Base-by-base conservation (phyloP, 2,113 vertebrate genomes). In the Lanius ludovicianus region DNA sequence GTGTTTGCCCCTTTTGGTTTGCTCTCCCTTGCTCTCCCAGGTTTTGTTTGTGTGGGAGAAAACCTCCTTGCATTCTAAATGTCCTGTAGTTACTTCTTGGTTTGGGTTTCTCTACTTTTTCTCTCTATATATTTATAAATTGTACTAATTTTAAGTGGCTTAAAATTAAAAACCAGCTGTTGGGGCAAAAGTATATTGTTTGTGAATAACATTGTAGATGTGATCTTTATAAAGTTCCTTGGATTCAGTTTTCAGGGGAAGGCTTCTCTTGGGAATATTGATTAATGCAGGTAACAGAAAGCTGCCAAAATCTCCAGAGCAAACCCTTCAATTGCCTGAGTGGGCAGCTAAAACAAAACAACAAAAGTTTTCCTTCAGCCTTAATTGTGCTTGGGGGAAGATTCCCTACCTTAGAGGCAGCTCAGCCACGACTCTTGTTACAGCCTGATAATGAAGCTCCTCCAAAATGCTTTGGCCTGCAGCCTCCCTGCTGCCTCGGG, bases 31-130 rank as follows among this genome's bases (percentile, higher is more conserved):
- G 10, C 71, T 55, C 20, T 6, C 27, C 35, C 31, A 15, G 64
- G 31, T 56, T 47, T 68, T 8, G 3, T 56, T 42, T 47, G 0
- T 74, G 3, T 46, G 76, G 69, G 71, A 93, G 80, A 67, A 74
- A 89, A 59, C 37, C 39, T 93, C 92, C 83, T 94, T 84, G 90
- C 76, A 46, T 93, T 93, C 69, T 86, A 35, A 71, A 87, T 62
- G 52, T 27, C 79, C 49, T 25, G 18, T 25, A 55, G 53, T 84
- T 64, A 23, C 27, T 76, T 63, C 60, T n/a, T 67, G 47, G 5
- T 7, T 55, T 74, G 85, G 69, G 42, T 41, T 90, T 85, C 55
- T 59, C 9, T 77, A 47, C 59, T 71, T 60, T 73, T 13, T 57
- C 17, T 62, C 31, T 57, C 0, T 31, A 1, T 62, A 1, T 53